Percentiles rank a stretch among this genome's conserved stretches.
Conservation (phyloP, 2,113 vertebrate genomes). For the Clinocottus analis region DNA sequence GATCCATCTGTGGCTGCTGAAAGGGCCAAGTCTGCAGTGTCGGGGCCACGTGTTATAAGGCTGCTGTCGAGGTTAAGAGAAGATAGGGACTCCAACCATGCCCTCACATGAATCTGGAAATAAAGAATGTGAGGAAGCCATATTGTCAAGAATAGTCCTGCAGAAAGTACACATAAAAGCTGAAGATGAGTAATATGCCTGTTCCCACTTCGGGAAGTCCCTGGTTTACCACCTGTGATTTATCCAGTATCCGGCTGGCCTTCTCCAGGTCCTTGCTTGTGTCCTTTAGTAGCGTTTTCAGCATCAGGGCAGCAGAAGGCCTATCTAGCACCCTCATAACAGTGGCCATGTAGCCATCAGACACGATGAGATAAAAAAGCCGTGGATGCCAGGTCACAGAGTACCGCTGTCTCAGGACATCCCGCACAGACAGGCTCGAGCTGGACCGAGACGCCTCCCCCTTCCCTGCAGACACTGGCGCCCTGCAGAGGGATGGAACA, state of each 20-base stretch:
- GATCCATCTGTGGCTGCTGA: slow-evolving; percentile 64
- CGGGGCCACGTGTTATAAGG: slow-evolving; percentile 60
- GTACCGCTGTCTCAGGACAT: slow-evolving; percentile 90
- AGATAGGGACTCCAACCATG: slow-evolving; percentile 81
- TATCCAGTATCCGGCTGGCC: slow-evolving; percentile 65
- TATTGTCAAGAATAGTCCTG: not conserved
- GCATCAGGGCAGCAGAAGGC: slow-evolving; percentile 82
- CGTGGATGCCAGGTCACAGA: slow-evolving; percentile 91
- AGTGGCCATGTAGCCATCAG: slow-evolving; percentile 95
- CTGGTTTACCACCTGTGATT: slow-evolving; percentile 80
- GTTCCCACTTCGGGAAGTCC: not conserved
- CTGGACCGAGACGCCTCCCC: slow-evolving; percentile 83
- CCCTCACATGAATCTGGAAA: slow-evolving; percentile 79
- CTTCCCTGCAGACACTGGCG: slow-evolving; percentile 72
- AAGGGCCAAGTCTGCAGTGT: slow-evolving; percentile 36
- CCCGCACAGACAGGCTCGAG: slow-evolving; percentile 88
- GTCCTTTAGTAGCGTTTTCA: slow-evolving; percentile 86
- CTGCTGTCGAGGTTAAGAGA: slow-evolving; percentile 83
- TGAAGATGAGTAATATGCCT: not conserved
- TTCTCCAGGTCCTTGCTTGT: slow-evolving; percentile 86
- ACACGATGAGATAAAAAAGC: slow-evolving; percentile 89
- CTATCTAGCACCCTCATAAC: slow-evolving; percentile 83
- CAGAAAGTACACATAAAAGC: not conserved
- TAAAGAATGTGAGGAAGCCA: not conserved
- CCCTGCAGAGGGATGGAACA: slow-evolving; percentile 77